These are phyloP conservation scores for Palloptera scutellata DNA, from an alignment of 2,888 invertebrate species.

Conservation along the genomic window DNA sequence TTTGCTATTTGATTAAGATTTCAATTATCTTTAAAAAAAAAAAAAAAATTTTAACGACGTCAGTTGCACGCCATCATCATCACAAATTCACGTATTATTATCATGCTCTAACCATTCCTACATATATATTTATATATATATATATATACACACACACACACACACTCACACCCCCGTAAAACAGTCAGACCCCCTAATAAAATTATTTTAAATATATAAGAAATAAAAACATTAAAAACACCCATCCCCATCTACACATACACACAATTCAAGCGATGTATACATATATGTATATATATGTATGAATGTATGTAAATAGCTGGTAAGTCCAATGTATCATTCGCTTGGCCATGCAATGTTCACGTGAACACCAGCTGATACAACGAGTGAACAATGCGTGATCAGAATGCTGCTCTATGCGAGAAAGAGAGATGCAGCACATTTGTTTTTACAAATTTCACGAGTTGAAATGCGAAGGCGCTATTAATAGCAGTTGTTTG, in stretches of 20 bases:
- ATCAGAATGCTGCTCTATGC: slow-evolving; percentile 51
- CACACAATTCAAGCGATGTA: slow-evolving; percentile 14
- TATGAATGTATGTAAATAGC: slow-evolving; percentile 27
- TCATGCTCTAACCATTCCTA: slow-evolving; percentile 10
- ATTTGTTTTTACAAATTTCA: slow-evolving; percentile 62
- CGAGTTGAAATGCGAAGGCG: slow-evolving; percentile 52
- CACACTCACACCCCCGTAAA: not conserved
- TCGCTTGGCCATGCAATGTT: slow-evolving; percentile 67
- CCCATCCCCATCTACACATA: slow-evolving; percentile 31
- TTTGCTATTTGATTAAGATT: no score
- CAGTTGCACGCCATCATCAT: slow-evolving; percentile 12
- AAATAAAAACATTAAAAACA: not conserved
- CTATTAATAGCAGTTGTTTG: slow-evolving; percentile 18
- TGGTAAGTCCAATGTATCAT: slow-evolving; percentile 31
- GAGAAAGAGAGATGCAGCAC: slow-evolving; percentile 54
- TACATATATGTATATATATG: slow-evolving; percentile 10
- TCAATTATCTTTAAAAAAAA: no score
- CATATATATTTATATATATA: slow-evolving; percentile 12
- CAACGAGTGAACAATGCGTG: slow-evolving; percentile 65
- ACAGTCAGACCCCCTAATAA: slow-evolving; percentile 24
- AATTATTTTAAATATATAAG: not conserved
- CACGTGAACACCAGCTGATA: slow-evolving; percentile 85
- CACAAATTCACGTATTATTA: slow-evolving; percentile 17
- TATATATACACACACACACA: not conserved
- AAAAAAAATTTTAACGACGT: no score